Conservation (phyloP, 2,113 vertebrate species). For the Dicrurus megarhynchus region DNA sequence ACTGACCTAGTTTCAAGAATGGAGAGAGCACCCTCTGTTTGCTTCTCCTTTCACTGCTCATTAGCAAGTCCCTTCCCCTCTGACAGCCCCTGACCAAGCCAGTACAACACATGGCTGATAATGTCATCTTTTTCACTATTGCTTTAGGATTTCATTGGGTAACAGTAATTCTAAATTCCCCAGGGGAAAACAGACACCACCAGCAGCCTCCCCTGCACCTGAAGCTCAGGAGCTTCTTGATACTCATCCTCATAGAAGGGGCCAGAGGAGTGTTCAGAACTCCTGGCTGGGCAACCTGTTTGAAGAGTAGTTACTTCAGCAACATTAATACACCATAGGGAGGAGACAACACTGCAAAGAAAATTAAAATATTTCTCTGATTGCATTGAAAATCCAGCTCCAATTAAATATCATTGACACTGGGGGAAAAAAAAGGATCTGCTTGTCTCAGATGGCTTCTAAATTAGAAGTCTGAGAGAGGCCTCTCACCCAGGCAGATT, state of each 20-base stretch:
- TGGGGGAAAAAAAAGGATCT: not conserved
- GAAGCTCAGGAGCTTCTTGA: not conserved
- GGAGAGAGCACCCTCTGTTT: not conserved
- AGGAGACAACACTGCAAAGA: not conserved
- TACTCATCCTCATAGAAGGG: not conserved
- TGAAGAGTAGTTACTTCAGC: not conserved
- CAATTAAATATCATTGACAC: not conserved
- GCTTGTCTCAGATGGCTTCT: not conserved
- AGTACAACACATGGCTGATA: not conserved
- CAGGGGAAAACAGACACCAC: not conserved
- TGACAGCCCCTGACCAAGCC: not conserved
- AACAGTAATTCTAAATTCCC: not conserved
- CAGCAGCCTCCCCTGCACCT: not conserved
- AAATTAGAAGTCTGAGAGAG: not conserved
- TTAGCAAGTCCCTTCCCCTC: not conserved
- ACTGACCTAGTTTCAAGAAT: not conserved
- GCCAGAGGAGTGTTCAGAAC: not conserved
- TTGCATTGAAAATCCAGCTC: slow-evolving; percentile 27
- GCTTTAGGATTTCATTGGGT: not conserved
- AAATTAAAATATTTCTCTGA: not conserved
- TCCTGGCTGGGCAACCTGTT: not conserved
- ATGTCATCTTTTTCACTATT: not conserved
- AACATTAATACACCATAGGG: not conserved
- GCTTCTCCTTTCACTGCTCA: not conserved
- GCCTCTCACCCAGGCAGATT: not conserved